A percentile compares a stretch with the other conserved stretches of the same genome.
Conservation (phyloP, 2,888 invertebrate genomes). For the Tolmerus cingulatus region DNA sequence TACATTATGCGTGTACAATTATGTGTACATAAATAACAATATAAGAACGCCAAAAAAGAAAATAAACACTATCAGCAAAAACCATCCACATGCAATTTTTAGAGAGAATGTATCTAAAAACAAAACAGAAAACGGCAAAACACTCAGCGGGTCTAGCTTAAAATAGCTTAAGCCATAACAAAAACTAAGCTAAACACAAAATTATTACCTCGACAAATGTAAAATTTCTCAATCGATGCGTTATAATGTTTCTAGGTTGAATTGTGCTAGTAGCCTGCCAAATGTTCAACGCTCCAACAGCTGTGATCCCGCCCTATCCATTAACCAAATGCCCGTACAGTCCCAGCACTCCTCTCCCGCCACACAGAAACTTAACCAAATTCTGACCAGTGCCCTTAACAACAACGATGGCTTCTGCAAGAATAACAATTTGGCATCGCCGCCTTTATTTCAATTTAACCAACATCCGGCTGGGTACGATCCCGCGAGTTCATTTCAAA, state of each 20-base stretch:
- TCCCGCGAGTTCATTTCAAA: constrained; percentile 43
- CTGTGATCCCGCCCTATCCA: constrained; percentile 50
- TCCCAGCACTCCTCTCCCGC: not conserved
- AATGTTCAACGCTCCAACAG: constrained; percentile 51
- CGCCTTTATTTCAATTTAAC: constrained; percentile 50
- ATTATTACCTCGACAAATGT: constrained; percentile 25
- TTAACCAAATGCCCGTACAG: constrained; percentile 5
- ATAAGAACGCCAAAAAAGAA: not conserved
- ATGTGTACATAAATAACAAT: constrained; percentile 29
- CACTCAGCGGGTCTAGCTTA: constrained; percentile 20
- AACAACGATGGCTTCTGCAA: constrained; percentile 35
- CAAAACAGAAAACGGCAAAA: constrained; percentile 14
- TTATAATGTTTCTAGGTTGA: constrained; percentile 65
- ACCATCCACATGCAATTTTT: constrained; percentile 10
- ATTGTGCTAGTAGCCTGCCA: constrained; percentile 58
- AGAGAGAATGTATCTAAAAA: constrained; percentile 14
- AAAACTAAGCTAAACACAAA: not conserved
- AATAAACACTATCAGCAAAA: constrained; percentile 1
- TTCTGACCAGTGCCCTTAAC: constrained; percentile 4
- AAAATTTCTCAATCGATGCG: constrained; percentile 56
- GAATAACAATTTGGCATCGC: constrained; percentile 44
- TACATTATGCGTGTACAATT: constrained; percentile 51
- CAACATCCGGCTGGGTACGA: constrained; percentile 20
- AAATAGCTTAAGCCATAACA: constrained; percentile 17
- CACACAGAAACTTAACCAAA: constrained; percentile 7